A percentile compares a stretch with the other conserved stretches of the same genome.
Evolutionary conservation across 2,113 vertebrate genomes (phyloP).

Genomic region (Phainopepla nitens): DNA sequence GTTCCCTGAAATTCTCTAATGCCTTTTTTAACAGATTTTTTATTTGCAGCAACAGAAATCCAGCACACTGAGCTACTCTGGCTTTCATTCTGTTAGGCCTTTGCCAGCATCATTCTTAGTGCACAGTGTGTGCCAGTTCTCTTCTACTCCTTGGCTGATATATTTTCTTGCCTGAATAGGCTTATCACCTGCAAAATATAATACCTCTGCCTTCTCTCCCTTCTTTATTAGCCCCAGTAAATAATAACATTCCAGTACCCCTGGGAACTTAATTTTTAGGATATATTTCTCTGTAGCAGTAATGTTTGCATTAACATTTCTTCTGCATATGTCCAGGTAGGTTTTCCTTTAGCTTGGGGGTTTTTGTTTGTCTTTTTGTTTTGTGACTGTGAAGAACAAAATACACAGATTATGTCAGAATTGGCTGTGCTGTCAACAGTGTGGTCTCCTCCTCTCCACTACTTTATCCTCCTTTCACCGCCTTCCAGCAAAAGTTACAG

Average conservation of each 20-base stretch:
- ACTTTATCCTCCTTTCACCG: background rate
- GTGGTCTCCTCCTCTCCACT: background rate
- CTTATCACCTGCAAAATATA: background rate
- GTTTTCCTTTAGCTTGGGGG: background rate
- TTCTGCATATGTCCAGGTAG: background rate
- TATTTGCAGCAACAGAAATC: background rate
- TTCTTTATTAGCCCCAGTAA: background rate
- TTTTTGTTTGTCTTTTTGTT: background rate
- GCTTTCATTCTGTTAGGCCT: background rate
- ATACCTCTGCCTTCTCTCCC: background rate
- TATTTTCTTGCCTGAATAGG: background rate
- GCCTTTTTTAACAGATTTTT: background rate
- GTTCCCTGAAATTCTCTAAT: background rate
- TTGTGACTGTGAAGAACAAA: background rate
- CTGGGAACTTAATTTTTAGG: background rate
- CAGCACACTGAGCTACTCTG: background rate
- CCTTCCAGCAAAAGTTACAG: background rate
- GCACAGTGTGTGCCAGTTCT: background rate
- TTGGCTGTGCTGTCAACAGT: background rate
- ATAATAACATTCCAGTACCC: background rate
- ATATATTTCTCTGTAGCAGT: background rate
- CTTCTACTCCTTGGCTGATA: background rate
- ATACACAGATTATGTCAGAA: background rate
- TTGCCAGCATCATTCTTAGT: constrained; percentile 7
- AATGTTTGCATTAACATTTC: background rate